Base-by-base conservation (phyloP, 2,113 vertebrate genomes). In the Artemisiospiza belli region DNA sequence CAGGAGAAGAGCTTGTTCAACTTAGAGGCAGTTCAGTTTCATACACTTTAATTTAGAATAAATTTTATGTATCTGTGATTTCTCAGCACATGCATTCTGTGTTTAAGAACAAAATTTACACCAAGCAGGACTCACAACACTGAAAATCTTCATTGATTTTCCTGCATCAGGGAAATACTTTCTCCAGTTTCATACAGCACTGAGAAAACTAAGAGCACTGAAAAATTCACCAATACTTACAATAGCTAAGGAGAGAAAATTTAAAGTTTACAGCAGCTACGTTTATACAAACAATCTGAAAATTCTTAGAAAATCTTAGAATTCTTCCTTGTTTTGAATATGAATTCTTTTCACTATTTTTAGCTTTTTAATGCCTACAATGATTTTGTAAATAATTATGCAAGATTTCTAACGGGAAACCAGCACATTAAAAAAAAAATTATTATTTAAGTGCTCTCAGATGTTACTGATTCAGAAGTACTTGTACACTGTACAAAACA, bases 401-500 rank as follows among this genome's bases (percentile, higher is more conserved):
- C 18, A 72, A 58, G 44, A 13, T 79, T 96, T 35, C 43, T 63
- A 27, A 25, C 74, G 18, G 59, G 58, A 89, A 57, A 91, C 33
- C 20, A 35, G 41, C 28, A n/a, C 35, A 39, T 77, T 25, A 8
- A 37, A 59, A 59, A 59, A 35, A 52, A 41, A 41, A 74, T 18
- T 24, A 78, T 63, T 90, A 89, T 62, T 66, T 62, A 93, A 88
- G 19, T 93, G 41, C 6, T 92, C 78, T 69, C 87, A 94, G 15
- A 39, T 89, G 8, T 54, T 90, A 79, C 15, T 46, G 3, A 89
- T 96, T 97, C 37, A 85, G 33, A 75, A 89, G 7, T 89, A 82
- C 87, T 94, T 73, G 43, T 23, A 92, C 49, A 79, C 30, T 80
- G 72, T 83, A 92, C 23, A 66, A 94, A 95, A 75, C 31, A 77